Evolutionary conservation across 2,888 invertebrate species (phyloP), one percentile per base, ranked within the genome.

Genomic region (Agrochola lychnidis): DNA sequence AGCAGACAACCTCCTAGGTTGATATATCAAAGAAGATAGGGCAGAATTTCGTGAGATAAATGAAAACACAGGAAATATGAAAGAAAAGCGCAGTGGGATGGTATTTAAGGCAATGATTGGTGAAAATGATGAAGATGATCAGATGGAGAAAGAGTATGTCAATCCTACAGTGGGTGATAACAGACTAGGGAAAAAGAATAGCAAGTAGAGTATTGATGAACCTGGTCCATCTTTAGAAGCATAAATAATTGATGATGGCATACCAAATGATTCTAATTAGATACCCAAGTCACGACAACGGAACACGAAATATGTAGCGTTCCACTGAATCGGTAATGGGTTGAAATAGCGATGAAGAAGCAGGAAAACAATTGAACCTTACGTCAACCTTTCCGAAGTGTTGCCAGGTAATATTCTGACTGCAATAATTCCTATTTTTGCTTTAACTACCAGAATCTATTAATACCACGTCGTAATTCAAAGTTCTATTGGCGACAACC

Each of bases 401-500:
- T 68, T 81, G 53, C 63, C 48, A 72, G 53, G 30, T 56, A 51
- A 36, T 48, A 72, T 71, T 40, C 12, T 45, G 30, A 67, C 6
- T 48, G 10, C 36, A 63, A 57, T 51, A 14, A 70, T 59, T 63
- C 36, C 36, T 68, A 68, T 48, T 62, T 70, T 73, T 57, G 53
- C 7, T 10, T n/a, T 40, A 2, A 42, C 25, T 36, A 70, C 48
- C 19, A 19, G 30, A 56, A 61, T 53, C 74, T 69, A 80, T 51
- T 14, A 73, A 70, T 73, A 74, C 25, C 3, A 9, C n/a, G 48
- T 53, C 42, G 61, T 30, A 84, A 63, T 59, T 61, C 57, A 48
- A 36, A 81, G 42, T 71, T 51, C 48, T 30, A 61, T 62, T 51
- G 57, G 66, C 62, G 81, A 85, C 85, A 72, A 70, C 82, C 69